A percentile compares a stretch with the other conserved stretches of the same genome.
Evolutionary conservation across 2,113 vertebrate species (phyloP).

Genomic region (Poicephalus meyeri): DNA sequence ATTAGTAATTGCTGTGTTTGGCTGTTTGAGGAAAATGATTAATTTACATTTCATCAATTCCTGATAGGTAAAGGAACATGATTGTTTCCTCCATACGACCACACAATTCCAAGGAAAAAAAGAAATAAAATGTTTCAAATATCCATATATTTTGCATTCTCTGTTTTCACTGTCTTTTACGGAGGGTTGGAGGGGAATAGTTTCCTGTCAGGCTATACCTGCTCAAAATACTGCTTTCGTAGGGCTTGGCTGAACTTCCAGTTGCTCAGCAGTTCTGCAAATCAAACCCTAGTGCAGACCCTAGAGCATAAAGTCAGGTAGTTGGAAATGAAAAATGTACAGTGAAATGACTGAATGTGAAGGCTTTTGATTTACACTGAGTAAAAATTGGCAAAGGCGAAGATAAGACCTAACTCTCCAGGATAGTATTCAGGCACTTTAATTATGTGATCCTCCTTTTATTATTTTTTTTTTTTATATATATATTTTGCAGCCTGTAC

Average conservation of each 20-base stretch:
- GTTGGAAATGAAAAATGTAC: neutral
- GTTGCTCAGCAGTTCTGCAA: conserved; percentile 18
- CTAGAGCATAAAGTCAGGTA: neutral
- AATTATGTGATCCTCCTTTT: neutral
- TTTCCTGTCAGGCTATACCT: neutral
- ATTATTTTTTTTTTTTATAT: neutral
- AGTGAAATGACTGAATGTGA: neutral
- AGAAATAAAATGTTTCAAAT: neutral
- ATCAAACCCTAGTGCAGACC: conserved; percentile 27
- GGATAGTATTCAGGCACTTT: neutral
- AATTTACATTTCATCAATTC: neutral
- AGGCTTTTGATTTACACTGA: conserved; percentile 25
- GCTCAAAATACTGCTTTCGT: neutral
- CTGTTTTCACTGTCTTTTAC: neutral
- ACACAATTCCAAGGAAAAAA: neutral
- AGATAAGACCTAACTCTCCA: neutral
- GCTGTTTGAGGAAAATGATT: neutral
- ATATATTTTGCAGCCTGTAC: neutral
- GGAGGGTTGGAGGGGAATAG: neutral
- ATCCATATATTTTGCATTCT: neutral
- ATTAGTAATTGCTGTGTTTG: neutral
- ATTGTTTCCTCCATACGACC: neutral
- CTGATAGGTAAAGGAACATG: neutral
- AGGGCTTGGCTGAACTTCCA: neutral
- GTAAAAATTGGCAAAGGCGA: neutral